These are phyloP conservation scores for Phymorhynchus buccinoides DNA, from an alignment of 1,140 invertebrate species.

Conservation along the genomic window DNA sequence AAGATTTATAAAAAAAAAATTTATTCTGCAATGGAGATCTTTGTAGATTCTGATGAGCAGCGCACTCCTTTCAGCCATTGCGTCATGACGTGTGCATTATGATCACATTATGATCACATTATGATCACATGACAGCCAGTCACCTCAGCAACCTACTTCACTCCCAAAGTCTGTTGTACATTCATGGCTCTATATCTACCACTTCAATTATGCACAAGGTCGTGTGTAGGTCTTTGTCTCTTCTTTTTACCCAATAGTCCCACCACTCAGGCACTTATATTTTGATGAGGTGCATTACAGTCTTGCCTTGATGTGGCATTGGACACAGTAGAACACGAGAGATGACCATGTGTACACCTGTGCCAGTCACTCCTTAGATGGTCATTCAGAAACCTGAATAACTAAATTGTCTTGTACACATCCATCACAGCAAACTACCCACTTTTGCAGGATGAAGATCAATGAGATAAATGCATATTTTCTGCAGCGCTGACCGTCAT, in stretches of 20 bases:
- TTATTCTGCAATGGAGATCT: not conserved
- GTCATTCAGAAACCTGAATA: not conserved
- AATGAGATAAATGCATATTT: not conserved
- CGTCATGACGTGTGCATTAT: constrained; percentile 1
- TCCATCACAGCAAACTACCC: not conserved
- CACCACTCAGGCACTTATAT: not conserved
- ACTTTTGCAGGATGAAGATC: not conserved
- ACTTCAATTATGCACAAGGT: not conserved
- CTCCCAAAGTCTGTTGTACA: not conserved
- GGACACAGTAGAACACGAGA: not conserved
- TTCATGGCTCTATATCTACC: not conserved
- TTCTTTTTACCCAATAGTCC: not conserved
- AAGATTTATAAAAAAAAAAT: too few species aligned
- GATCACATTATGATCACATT: not conserved
- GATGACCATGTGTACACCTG: not conserved
- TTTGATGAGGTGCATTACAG: not conserved
- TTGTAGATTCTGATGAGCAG: not conserved
- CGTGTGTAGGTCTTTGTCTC: too few species aligned
- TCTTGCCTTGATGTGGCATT: not conserved
- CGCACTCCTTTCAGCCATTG: not conserved
- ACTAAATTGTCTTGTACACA: not conserved
- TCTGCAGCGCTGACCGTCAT: not conserved
- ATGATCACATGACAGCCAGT: not conserved
- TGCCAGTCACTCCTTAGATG: not conserved
- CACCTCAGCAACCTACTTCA: not conserved